Evolutionary conservation across 35 echinoderm and acorn worm genomes (phyloP).

Genomic region (Apostichopus parvimensis): DNA sequence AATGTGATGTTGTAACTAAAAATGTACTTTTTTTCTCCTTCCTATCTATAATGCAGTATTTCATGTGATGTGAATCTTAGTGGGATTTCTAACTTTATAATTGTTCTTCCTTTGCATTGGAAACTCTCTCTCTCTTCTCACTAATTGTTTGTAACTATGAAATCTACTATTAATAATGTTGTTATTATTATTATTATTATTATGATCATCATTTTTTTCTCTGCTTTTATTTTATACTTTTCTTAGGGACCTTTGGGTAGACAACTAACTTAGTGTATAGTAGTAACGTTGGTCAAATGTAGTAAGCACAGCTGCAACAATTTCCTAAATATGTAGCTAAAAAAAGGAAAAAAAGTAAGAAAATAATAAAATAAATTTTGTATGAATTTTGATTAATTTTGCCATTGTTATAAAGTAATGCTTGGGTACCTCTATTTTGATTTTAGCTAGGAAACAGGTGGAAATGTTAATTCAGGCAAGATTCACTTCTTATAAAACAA

Average conservation of each 20-base stretch:
- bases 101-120: conserved; percentile 42
- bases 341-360: not conserved
- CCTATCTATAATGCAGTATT: conserved; percentile 44
- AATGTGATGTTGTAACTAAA: conserved; percentile 21
- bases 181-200: conserved; percentile 13
- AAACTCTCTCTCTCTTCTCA: not conserved
- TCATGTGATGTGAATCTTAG: conserved; percentile 39
- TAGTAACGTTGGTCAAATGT: not conserved
- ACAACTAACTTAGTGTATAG: not conserved
- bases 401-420: too few relatives aligned
- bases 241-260: conserved; percentile 38
- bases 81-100: conserved; percentile 49
- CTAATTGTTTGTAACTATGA: conserved; percentile 31
- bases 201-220: conserved; percentile 32
- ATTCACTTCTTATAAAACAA: too few relatives aligned
- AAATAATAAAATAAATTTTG: not conserved
- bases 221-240: conserved; percentile 44
- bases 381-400: not conserved
- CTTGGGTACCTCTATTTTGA: too few relatives aligned
- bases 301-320: not conserved
- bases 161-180: conserved; percentile 41
- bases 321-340: not conserved
- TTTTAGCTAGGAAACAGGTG: too few relatives aligned
- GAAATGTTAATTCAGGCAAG: too few relatives aligned
- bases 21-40: conserved; percentile 18